Evolutionary conservation across 2,797 vertebrate species (phyloP), one percentile per base, ranked within the genome.

Genomic region (Cyprinella venusta): DNA sequence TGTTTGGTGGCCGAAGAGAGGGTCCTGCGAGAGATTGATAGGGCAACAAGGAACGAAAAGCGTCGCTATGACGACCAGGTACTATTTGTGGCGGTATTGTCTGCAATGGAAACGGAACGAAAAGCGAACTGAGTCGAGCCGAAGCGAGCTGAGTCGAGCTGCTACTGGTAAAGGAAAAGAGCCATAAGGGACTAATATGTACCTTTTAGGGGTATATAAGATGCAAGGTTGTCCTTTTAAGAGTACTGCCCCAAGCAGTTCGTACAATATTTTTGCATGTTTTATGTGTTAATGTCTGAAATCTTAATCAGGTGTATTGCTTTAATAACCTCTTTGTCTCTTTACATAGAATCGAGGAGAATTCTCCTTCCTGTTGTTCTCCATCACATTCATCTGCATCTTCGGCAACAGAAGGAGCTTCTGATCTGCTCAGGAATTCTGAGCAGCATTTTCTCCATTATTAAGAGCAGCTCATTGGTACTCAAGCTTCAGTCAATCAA

Each of bases 351-450:
- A 92, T 99, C 98, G 42, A 97, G 98, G 13, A 96, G 97, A 89
- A 98, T 99, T 89, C 92, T 99, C 89, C 95, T 99, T 76, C 98
- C 98, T 0, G 98, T 99, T 67, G 98, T 99, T 79, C 95, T 99
- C 85, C 98, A 99, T 91, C 98, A 99, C 88, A 99, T 99, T 89
- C 98, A 99, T 94, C 95, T 99, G 87, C 98, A 99, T 92, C 93
- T 99, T 65, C 96, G 98, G 84, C 97, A 99, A 94, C 98, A 99
- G 95, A 99, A 98, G 91, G 98, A 99, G 93, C 95, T 99, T 78
- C 96, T 99, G 9, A 98, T 99, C 92, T 99, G 98, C 88, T 99
- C 98, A 83, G 98, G 98, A 82, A 99, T 99, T 87, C 96, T 99
- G 30, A 93, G 96, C 92, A 99, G 97, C 92, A 99, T 99, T 91